phyloP scores from a whole-genome alignment of 2,113 vertebrate genomes.

The Clarias gariepinus region DNA sequence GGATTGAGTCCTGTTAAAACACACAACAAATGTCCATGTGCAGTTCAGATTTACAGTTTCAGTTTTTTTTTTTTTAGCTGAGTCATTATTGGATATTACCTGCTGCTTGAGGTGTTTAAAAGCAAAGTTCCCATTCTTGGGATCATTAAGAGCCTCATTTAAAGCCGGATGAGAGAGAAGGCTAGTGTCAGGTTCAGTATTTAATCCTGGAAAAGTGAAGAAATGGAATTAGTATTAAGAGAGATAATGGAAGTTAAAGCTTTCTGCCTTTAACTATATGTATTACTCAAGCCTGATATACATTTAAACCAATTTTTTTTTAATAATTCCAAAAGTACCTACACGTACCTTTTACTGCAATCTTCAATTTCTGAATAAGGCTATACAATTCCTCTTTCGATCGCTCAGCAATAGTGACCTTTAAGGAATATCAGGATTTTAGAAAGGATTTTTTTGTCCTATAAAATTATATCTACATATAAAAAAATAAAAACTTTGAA shows the following conservation, averaged over 20 bases:
- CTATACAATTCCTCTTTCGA: constrained; percentile 76
- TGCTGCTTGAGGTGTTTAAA: constrained; percentile 94
- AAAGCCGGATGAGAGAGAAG: constrained; percentile 81
- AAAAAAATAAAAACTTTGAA: background rate
- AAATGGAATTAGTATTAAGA: background rate
- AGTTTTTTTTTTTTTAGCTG: too few relatives aligned
- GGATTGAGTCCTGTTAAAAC: constrained; percentile 83
- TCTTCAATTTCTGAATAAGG: constrained; percentile 80
- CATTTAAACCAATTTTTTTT: background rate
- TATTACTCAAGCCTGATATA: background rate
- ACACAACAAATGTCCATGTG: background rate
- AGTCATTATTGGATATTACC: constrained; percentile 66
- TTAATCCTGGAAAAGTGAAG: constrained; percentile 66
- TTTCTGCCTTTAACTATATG: background rate
- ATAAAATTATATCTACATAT: background rate
- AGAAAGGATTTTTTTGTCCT: background rate
- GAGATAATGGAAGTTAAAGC: background rate
- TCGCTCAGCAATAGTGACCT: constrained; percentile 80
- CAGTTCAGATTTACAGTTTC: background rate
- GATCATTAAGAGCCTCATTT: constrained; percentile 80
- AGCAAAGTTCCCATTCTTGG: constrained; percentile 88
- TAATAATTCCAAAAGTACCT: background rate
- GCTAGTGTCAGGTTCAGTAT: constrained; percentile 68
- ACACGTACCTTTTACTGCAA: constrained; percentile 76
- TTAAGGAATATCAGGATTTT: constrained; percentile 8